A percentile compares a stretch with the other conserved stretches of the same genome.
Evolutionary conservation across 2,888 invertebrate species (phyloP).

Genomic region (Leucophora obtusa): DNA sequence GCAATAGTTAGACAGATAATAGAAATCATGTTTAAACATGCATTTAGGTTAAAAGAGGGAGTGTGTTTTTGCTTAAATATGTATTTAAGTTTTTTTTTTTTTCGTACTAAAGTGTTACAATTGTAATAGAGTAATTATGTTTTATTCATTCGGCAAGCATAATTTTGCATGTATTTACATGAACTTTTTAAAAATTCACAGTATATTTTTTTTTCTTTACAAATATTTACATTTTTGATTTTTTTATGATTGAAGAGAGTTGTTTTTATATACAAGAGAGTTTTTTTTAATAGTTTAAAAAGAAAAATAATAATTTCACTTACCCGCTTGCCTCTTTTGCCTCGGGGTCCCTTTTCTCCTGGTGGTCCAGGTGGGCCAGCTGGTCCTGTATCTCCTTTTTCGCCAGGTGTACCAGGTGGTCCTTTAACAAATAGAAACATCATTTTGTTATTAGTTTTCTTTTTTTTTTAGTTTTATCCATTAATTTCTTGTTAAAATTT

Average conservation of each 20-base stretch:
- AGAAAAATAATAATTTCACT: constrained; percentile 76
- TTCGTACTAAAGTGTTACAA: constrained; percentile 10
- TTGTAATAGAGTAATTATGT: constrained; percentile 6
- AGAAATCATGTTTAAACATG: constrained; percentile 45
- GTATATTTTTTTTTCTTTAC: background rate
- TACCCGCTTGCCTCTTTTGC: constrained; percentile 96
- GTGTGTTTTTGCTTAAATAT: constrained; percentile 24
- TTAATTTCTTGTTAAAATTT: background rate
- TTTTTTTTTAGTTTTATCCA: background rate
- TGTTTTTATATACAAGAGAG: constrained; percentile 50
- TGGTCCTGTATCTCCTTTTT: constrained; percentile 81
- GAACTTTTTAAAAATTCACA: background rate
- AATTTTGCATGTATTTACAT: constrained; percentile 45
- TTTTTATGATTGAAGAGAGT: background rate
- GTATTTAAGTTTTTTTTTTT: constrained; percentile 18
- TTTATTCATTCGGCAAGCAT: constrained; percentile 36
- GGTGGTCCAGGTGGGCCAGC: constrained; percentile 86
- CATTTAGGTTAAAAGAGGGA: constrained; percentile 58
- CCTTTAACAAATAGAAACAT: constrained; percentile 68
- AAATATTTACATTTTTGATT: constrained; percentile 51
- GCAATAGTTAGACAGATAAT: constrained; percentile 2
- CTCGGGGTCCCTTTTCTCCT: constrained; percentile 94
- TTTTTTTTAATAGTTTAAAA: background rate
- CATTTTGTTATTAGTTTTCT: no score
- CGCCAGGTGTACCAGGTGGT: constrained; percentile 76